Percentiles rank a stretch among this genome's conserved stretches.
These are phyloP conservation scores for Allobates femoralis DNA, from an alignment of 2,797 vertebrate genomes.

Conservation along the genomic window DNA sequence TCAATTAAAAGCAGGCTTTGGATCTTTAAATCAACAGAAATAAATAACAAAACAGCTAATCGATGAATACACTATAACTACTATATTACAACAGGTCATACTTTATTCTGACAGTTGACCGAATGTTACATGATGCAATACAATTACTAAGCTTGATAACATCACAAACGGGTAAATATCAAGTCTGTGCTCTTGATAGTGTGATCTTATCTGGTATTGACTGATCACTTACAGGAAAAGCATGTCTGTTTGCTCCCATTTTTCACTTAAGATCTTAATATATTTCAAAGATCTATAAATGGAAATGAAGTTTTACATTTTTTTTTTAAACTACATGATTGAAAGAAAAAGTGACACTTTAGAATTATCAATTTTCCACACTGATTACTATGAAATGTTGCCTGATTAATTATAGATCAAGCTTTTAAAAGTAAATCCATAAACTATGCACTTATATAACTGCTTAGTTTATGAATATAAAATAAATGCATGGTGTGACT, in stretches of 20 bases:
- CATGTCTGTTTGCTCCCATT: constrained; percentile 16
- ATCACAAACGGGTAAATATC: constrained; percentile 45
- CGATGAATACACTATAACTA: constrained; percentile 5
- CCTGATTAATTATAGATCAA: no score
- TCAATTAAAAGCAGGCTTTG: background rate
- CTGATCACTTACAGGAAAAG: constrained; percentile 48
- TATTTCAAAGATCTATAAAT: background rate
- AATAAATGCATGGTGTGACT: no score
- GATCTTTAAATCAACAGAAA: background rate
- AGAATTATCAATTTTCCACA: no score
- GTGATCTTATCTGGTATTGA: constrained; percentile 60
- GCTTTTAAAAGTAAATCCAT: no score
- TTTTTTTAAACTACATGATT: no score
- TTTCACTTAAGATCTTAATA: constrained; percentile 17
- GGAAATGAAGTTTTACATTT: background rate
- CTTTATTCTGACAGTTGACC: constrained; percentile 25
- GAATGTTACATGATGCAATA: constrained; percentile 44
- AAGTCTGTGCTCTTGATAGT: constrained; percentile 47
- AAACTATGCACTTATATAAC: no score
- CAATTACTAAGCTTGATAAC: constrained; percentile 56
- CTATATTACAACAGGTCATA: constrained; percentile 30
- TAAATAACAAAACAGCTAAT: constrained; percentile 11
- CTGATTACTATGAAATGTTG: no score
- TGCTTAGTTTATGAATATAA: no score
- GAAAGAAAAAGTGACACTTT: no score